Evolutionary conservation across 2,113 vertebrate species (phyloP).

Genomic region (Plecturocebus donacophilus): DNA sequence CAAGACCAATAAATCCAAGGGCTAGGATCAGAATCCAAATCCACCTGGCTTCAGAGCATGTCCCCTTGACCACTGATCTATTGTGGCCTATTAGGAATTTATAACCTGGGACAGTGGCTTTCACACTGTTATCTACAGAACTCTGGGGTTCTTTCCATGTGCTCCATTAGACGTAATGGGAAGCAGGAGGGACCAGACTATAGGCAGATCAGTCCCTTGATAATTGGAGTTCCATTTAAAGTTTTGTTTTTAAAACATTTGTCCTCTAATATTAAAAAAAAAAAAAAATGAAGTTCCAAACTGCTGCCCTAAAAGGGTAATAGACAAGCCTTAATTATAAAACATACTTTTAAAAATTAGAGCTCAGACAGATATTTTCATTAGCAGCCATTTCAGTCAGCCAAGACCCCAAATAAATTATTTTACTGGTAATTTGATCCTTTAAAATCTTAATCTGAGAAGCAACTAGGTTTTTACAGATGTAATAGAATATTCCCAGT

Average conservation of each 20-base stretch:
- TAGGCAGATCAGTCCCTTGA: background rate
- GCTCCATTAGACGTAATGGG: too few relatives aligned
- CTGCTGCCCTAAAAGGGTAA: background rate
- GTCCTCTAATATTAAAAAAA: background rate
- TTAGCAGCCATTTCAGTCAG: background rate
- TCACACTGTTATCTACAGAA: background rate
- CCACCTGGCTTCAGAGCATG: background rate
- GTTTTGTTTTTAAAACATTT: background rate
- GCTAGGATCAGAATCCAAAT: background rate
- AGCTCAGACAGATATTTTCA: background rate
- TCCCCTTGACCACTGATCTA: background rate
- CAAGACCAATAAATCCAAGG: background rate
- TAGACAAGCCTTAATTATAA: background rate
- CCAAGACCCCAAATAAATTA: background rate
- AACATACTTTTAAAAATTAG: background rate
- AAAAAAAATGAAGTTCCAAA: conserved; percentile 3
- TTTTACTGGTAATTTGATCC: background rate
- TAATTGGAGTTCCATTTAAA: background rate
- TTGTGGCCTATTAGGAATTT: background rate
- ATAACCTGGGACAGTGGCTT: background rate
- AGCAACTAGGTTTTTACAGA: background rate
- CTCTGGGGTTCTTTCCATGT: background rate
- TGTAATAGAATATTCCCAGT: background rate
- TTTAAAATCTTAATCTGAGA: background rate
- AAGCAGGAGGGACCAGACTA: background rate